Evolutionary conservation across 2,113 vertebrate species (phyloP), one percentile per base, ranked within the genome.

Genomic region (Hyperoodon ampullatus): DNA sequence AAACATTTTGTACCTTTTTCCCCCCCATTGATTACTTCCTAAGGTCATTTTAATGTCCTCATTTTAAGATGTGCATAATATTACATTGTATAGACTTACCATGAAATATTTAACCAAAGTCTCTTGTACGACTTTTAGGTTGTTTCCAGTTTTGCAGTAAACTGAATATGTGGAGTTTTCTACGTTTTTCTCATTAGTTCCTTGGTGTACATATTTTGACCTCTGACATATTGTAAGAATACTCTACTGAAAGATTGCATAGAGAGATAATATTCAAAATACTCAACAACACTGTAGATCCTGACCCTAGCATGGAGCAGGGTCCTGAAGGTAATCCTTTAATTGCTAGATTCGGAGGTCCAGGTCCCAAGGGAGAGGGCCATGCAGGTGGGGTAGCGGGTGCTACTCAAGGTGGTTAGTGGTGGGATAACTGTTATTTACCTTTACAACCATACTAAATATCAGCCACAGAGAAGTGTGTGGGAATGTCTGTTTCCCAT

Each of bases 101-200:
- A 68, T 58, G 60, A 82, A 68, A 82, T 77, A 68, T 94, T 89
- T 92, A 70, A 85, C 78, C 30, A 66, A 39, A 94, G 33, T 82
- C 21, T 81, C 61, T 90, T 66, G 8, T 60, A 82, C 50, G 61
- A 71, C 50, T 88, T 93, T 82, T 65, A 74, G 42, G 66, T 70
- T 95, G 71, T 84, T 96, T 23, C 26, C 61, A 89, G 8, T n/a
- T 95, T 89, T 95, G 18, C 23, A 66, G 63, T 55, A 55, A 89
- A 58, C 71, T 72, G 15, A 82, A 16, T 60, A 33, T 28, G 35
- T 86, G 50, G 15, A 89, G n/a, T 63, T 92, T 80, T 89, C 26
- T 94, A 68, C 35, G 24, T 92, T 88, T 95, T 80, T 30, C 42
- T 85, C 78, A 50, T 92, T 75, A n/a, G n/a, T 89, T 55, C 30